These are phyloP conservation scores for Chironomus riparius DNA, from an alignment of 2,888 invertebrate species.

Conservation along the genomic window DNA sequence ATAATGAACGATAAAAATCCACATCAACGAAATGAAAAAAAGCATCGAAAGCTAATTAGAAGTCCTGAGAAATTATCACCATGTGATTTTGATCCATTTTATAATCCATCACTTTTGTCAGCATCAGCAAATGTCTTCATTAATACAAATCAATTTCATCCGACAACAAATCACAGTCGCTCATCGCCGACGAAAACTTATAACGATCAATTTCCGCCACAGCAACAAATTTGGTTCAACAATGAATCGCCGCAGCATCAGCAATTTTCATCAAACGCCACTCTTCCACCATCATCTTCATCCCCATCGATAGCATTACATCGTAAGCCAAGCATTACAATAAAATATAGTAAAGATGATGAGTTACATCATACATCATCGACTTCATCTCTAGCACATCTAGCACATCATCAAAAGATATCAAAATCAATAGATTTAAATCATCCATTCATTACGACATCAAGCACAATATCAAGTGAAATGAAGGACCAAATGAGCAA, in stretches of 20 bases:
- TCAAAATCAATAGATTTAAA: slow-evolving; percentile 16
- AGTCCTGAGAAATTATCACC: slow-evolving; percentile 30
- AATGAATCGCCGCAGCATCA: background rate
- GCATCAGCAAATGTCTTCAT: background rate
- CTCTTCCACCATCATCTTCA: slow-evolving; percentile 23
- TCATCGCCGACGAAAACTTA: slow-evolving; percentile 15
- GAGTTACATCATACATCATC: background rate
- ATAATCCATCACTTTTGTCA: slow-evolving; percentile 17
- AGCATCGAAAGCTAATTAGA: slow-evolving; percentile 29
- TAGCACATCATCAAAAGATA: background rate
- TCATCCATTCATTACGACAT: background rate
- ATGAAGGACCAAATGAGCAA: slow-evolving; percentile 26
- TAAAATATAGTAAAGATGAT: slow-evolving; percentile 14
- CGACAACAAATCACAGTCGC: background rate
- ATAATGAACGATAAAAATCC: slow-evolving; percentile 16
- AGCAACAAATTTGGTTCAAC: background rate
- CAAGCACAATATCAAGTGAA: slow-evolving; percentile 2
- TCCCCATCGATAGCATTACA: slow-evolving; percentile 18
- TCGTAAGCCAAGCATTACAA: slow-evolving; percentile 25
- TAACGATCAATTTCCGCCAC: slow-evolving; percentile 19
- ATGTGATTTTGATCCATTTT: slow-evolving; percentile 15
- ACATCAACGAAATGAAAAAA: slow-evolving; percentile 27
- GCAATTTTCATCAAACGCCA: background rate
- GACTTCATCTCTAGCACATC: background rate
- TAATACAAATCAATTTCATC: background rate